Evolutionary conservation across 1,140 invertebrate species (phyloP), one percentile per base, ranked within the genome.

Genomic region (Leptinotarsa lineolata): DNA sequence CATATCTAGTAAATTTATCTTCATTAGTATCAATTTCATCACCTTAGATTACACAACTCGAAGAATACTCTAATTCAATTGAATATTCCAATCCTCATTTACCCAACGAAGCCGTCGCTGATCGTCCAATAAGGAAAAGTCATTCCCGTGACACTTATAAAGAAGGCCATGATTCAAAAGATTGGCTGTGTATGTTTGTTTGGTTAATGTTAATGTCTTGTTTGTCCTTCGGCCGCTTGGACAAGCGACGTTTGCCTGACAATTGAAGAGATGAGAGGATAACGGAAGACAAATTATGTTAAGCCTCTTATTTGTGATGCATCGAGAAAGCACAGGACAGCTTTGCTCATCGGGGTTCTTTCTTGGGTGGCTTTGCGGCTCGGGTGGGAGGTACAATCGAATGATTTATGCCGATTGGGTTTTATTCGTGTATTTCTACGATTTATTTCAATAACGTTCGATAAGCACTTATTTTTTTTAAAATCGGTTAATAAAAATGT

Each of bases 251-350:
- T 59, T 73, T 60, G 70, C 68, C 69, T 76, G 75, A 76, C 75
- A 76, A 76, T 76, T 76, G 75, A 76, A 71, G 68, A 76, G 75
- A 76, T 76, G 72, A 73, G 68, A 76, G 72, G 75, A 76, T 76
- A 76, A 74, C 75, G 72, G 72, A 46, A 76, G 75, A 76, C 75
- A 76, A 76, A 76, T 76, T 76, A 76, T 65, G 60, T 65, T 76
- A 76, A 76, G 75, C 75, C 72, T 70, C 75, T 76, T 76, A 76
- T 54, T 68, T 68, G 39, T 68, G 44, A 46, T 46, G 18, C 67
- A 15, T 18, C 30, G 39, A 45, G 24, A 54, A 46, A 68, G 20
- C n/a, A 46, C 16, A 46, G n/a, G 21, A 68, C 39, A 54, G 48
- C 48, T 54, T 13, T 54, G 48, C 48, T 54, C 48, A 44, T 68